phyloP scores from a whole-genome alignment of 2,113 vertebrate species.

The Acrocephalus kingi region DNA sequence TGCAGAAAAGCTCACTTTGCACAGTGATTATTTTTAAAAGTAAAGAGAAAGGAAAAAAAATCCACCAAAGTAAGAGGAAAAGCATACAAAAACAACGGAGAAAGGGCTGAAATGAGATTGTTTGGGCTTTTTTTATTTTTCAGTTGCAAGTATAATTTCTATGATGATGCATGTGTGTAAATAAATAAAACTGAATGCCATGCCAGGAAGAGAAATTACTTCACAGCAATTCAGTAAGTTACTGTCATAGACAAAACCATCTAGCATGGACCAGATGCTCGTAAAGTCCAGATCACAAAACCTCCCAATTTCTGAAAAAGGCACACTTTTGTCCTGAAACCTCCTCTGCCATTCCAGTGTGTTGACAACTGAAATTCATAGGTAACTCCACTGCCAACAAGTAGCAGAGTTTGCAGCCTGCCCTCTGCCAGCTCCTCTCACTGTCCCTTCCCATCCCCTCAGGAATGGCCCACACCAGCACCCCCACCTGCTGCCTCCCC shows the following conservation, averaged over 20 bases:
- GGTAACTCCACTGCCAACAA: background rate
- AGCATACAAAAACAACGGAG: background rate
- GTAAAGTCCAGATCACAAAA: background rate
- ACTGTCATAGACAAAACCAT: background rate
- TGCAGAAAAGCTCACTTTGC: background rate
- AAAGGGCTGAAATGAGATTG: background rate
- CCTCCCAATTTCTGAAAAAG: background rate
- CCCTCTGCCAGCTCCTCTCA: fast-evolving
- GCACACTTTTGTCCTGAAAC: background rate
- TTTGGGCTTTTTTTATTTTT: background rate
- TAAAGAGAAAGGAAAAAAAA: background rate
- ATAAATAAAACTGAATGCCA: background rate
- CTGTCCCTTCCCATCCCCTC: background rate
- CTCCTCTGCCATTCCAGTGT: background rate
- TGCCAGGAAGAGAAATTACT: background rate
- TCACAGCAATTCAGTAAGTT: background rate
- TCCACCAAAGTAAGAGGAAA: background rate
- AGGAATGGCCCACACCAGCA: background rate
- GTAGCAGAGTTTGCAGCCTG: background rate
- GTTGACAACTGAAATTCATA: background rate
- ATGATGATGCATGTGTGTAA: background rate
- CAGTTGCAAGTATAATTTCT: background rate
- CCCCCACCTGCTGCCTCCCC: background rate
- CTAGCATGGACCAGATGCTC: background rate
- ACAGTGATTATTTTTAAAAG: background rate